These are phyloP conservation scores for Camelus bactrianus DNA, from an alignment of 2,113 vertebrate species.

Conservation along the genomic window DNA sequence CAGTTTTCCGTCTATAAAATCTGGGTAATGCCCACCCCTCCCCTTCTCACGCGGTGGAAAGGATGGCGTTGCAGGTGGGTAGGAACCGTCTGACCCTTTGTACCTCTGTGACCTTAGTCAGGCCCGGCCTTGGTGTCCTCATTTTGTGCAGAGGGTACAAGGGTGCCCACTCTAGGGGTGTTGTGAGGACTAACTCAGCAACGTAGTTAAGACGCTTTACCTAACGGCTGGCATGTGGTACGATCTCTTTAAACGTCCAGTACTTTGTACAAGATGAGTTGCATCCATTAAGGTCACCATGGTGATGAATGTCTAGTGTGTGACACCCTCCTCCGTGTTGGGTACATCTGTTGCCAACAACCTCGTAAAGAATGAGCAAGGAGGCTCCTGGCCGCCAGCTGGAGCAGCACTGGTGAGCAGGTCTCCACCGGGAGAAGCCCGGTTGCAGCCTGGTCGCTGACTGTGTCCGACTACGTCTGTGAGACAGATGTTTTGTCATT, in stretches of 20 bases:
- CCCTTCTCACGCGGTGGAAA: rapidly evolving
- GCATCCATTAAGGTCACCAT: rapidly evolving
- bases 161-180: rapidly evolving
- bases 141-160: rapidly evolving
- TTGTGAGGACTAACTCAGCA: not conserved
- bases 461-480: rapidly evolving
- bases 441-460: not conserved
- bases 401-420: rapidly evolving
- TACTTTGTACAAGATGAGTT: rapidly evolving
- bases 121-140: rapidly evolving
- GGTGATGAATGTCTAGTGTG: rapidly evolving
- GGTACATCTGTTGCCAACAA: not conserved
- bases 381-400: no score
- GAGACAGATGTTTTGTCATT: rapidly evolving
- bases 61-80: rapidly evolving
- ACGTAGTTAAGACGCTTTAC: rapidly evolving
- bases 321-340: rapidly evolving
- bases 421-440: not conserved
- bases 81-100: rapidly evolving
- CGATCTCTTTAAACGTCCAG: rapidly evolving
- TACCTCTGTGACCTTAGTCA: rapidly evolving
- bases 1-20: not conserved
- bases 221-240: rapidly evolving
- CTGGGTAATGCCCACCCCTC: rapidly evolving
- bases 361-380: rapidly evolving